Conservation (phyloP, 2,113 vertebrate species). For the Cacatua alba region DNA sequence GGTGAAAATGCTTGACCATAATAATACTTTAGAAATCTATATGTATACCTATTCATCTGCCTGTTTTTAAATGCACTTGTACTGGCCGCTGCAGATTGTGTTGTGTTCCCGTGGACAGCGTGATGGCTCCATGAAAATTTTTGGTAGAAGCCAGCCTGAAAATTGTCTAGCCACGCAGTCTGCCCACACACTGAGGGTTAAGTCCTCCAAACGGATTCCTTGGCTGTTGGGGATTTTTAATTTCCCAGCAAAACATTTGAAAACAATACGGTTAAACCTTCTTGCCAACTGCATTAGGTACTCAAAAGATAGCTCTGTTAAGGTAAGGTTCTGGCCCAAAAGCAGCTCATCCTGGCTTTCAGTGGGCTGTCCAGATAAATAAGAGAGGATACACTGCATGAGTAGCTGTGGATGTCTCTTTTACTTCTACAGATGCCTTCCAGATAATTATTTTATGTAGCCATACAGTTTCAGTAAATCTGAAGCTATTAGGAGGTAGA, state of each 20-base stretch:
- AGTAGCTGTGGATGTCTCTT: not conserved
- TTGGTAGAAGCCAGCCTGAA: slow-evolving; percentile 14
- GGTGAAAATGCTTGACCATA: not conserved
- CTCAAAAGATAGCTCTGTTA: not conserved
- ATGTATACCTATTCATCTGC: not conserved
- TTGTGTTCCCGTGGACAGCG: not conserved
- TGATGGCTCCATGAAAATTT: not conserved
- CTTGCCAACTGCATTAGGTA: not conserved
- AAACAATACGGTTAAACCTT: not conserved
- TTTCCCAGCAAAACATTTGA: not conserved
- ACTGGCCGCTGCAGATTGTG: not conserved
- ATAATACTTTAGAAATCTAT: not conserved
- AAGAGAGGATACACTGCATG: not conserved
- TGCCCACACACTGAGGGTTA: not conserved
- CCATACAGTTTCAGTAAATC: not conserved
- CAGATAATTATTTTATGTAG: not conserved
- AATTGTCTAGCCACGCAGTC: not conserved
- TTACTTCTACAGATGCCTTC: not conserved
- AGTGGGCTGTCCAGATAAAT: not conserved
- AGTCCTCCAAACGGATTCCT: not conserved
- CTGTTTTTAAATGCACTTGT: not conserved
- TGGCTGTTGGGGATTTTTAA: not conserved
- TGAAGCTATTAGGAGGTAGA: not conserved
- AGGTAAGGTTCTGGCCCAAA: not conserved
- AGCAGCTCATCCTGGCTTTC: not conserved